A percentile compares a stretch with the other conserved stretches of the same genome.
Evolutionary conservation across 2,888 invertebrate species (phyloP).

Genomic region (Thereva nobilitata): DNA sequence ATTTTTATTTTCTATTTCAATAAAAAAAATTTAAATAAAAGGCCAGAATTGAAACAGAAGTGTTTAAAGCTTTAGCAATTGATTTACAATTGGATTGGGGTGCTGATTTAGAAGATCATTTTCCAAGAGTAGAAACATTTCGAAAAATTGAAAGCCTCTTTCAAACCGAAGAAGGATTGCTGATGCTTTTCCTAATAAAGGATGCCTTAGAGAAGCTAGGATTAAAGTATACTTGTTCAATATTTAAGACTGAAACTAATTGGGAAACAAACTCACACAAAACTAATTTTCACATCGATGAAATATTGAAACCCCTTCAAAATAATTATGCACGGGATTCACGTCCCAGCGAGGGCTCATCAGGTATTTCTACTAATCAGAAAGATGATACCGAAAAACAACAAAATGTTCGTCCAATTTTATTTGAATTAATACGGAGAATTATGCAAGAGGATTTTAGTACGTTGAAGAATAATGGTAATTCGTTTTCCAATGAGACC

Average conservation of each 20-base stretch:
- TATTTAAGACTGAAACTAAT: constrained; percentile 10
- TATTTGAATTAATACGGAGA: constrained; percentile 3
- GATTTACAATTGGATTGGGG: neutral
- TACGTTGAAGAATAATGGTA: no score
- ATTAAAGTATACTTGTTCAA: neutral
- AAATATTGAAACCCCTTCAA: no score
- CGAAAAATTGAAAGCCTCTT: neutral
- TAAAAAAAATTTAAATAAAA: neutral
- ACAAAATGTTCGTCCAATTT: neutral
- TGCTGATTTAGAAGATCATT: neutral
- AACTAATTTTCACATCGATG: neutral
- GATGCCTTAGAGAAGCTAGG: constrained; percentile 5
- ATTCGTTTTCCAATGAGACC: constrained; percentile 10
- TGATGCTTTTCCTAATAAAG: neutral
- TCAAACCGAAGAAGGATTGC: neutral
- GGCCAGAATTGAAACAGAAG: constrained; percentile 1
- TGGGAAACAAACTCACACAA: neutral
- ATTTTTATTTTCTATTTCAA: neutral
- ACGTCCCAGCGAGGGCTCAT: no score
- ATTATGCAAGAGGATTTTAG: neutral
- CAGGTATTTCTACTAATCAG: no score
- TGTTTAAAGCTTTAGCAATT: neutral
- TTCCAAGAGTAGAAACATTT: neutral
- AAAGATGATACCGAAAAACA: no score
- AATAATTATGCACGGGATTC: no score